These are phyloP conservation scores for Craseonycteris thonglongyai DNA, from an alignment of 2,113 vertebrate species.

Conservation along the genomic window DNA sequence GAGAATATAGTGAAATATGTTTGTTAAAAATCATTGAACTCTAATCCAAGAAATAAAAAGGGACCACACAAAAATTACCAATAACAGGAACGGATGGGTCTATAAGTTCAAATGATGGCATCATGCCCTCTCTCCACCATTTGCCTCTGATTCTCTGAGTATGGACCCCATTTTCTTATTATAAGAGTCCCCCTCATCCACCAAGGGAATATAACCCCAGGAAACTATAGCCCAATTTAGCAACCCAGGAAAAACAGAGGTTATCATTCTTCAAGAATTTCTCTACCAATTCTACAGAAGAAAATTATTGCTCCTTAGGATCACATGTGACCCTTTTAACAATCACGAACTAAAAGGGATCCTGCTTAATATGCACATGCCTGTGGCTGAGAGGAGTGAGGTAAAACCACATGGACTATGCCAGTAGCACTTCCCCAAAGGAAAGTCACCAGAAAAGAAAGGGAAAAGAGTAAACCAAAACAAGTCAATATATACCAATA, in stretches of 20 bases:
- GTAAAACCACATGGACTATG: not conserved
- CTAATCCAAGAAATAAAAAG: not conserved
- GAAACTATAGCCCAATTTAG: not conserved
- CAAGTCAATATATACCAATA: too few species aligned
- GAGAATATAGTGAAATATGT: not conserved
- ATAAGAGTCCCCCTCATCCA: not conserved
- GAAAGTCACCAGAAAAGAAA: not conserved
- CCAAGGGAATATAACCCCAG: not conserved
- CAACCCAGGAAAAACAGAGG: not conserved
- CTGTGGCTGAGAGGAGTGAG: not conserved
- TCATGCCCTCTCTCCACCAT: not conserved
- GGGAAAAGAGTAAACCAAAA: not conserved
- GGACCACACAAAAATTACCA: not conserved
- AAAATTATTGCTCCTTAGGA: not conserved
- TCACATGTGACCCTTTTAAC: not conserved
- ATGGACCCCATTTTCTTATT: not conserved
- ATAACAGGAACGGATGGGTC: not conserved
- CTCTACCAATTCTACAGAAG: not conserved
- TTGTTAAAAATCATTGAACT: not conserved
- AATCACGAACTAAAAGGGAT: not conserved
- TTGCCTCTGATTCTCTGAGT: not conserved
- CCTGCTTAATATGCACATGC: not conserved
- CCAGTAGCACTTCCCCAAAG: not conserved
- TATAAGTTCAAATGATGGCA: not conserved
- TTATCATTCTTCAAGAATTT: not conserved